These are phyloP conservation scores for Larimichthys crocea DNA, from an alignment of 2,113 vertebrate genomes.

Conservation along the genomic window DNA sequence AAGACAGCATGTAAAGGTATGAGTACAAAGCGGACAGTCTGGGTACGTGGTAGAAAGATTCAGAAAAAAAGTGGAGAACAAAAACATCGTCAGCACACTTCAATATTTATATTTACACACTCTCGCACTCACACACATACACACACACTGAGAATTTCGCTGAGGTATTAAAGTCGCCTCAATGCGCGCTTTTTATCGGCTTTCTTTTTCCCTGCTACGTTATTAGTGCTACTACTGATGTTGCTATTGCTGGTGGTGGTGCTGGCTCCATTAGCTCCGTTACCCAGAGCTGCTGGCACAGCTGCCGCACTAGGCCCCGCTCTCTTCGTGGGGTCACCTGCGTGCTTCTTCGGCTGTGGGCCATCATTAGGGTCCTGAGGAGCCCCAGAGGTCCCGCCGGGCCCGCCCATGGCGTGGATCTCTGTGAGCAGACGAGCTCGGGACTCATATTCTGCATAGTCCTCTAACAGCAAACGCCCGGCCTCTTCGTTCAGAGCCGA, in stretches of 20 bases:
- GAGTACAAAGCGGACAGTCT: slow-evolving; percentile 68
- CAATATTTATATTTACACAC: slow-evolving; percentile 82
- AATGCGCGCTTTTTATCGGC: slow-evolving; percentile 94
- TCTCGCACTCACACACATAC: slow-evolving; percentile 40
- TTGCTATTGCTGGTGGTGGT: slow-evolving; percentile 75
- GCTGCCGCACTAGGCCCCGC: slow-evolving; percentile 80
- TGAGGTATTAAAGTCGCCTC: slow-evolving; percentile 88
- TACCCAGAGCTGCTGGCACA: slow-evolving; percentile 71
- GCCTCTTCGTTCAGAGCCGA: slow-evolving; percentile 93
- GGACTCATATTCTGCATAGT: slow-evolving; percentile 93
- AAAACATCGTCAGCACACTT: slow-evolving; percentile 76
- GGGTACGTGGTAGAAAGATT: slow-evolving; percentile 66
- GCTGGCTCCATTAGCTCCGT: slow-evolving; percentile 75
- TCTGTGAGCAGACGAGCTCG: slow-evolving; percentile 91
- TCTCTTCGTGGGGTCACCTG: slow-evolving; percentile 87
- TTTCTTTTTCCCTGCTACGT: slow-evolving; percentile 91
- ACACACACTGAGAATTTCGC: slow-evolving; percentile 49
- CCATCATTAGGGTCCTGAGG: slow-evolving; percentile 82
- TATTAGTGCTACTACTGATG: slow-evolving; percentile 80
- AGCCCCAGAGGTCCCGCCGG: slow-evolving; percentile 76
- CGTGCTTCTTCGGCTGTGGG: slow-evolving; percentile 93
- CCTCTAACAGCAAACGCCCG: slow-evolving; percentile 90
- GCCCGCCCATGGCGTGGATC: slow-evolving; percentile 88
- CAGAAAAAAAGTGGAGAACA: slow-evolving; percentile 58
- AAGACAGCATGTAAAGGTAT: slow-evolving; percentile 36